These are phyloP conservation scores for Oppia nitens DNA, from an alignment of 1,140 invertebrate genomes.

Conservation along the genomic window DNA sequence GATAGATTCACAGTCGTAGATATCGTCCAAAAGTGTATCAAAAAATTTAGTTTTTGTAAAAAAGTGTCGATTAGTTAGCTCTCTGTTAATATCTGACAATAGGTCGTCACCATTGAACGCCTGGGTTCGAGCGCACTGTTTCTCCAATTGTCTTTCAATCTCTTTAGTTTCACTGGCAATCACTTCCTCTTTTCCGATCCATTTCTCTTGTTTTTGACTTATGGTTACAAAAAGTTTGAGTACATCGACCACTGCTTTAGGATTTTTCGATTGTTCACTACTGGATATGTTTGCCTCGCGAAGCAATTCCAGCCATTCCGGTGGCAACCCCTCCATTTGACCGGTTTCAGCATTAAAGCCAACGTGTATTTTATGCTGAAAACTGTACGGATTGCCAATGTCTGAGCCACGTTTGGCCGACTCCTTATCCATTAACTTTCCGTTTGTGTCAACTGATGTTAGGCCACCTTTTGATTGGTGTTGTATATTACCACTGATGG, in stretches of 20 bases:
- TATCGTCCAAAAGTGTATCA: too few relatives aligned
- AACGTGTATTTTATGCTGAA: conserved; percentile 61
- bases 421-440: too few relatives aligned
- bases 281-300: conserved; percentile 60
- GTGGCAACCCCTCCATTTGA: conserved; percentile 54
- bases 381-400: conserved; percentile 27
- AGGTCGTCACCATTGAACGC: not conserved
- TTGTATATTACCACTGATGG: too few relatives aligned
- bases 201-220: conserved; percentile 57
- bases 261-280: conserved; percentile 76
- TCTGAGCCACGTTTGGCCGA: conserved; percentile 17
- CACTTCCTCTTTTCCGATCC: conserved; percentile 44
- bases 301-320: conserved; percentile 56
- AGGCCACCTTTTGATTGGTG: too few relatives aligned
- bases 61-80: not conserved
- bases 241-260: conserved; percentile 70
- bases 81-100: not conserved
- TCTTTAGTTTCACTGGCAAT: conserved; percentile 24
- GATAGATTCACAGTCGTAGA: not conserved
- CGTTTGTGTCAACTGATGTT: too few relatives aligned
- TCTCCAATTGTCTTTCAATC: conserved; percentile 12
- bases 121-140: not conserved
- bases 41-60: not conserved
- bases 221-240: conserved; percentile 79
- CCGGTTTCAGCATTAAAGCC: conserved; percentile 55